Evolutionary conservation across 2,113 vertebrate species (phyloP).

Genomic region (Gulo gulo): DNA sequence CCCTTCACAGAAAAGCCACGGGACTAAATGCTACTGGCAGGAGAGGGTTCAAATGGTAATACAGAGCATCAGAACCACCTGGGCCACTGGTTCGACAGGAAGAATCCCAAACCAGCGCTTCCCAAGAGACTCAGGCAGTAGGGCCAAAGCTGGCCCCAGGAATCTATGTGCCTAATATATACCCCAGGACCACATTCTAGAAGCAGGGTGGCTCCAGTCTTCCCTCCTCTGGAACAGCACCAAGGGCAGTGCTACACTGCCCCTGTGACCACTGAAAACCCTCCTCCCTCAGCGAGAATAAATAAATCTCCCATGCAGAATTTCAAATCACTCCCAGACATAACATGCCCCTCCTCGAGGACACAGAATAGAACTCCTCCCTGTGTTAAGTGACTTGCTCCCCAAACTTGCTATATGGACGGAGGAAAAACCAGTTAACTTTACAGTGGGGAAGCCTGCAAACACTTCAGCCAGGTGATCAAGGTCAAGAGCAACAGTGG

Average conservation of each 20-base stretch:
- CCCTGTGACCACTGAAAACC: background rate
- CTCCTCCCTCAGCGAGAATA: rapidly evolving
- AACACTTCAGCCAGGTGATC: background rate
- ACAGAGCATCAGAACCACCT: background rate
- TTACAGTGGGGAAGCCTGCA: background rate
- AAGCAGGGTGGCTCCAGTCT: background rate
- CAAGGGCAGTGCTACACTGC: background rate
- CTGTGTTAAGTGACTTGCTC: background rate
- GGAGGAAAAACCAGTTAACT: background rate
- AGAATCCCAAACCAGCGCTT: background rate
- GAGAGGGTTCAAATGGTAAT: background rate
- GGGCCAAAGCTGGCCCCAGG: background rate
- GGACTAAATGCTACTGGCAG: background rate
- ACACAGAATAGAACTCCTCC: background rate
- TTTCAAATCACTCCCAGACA: background rate
- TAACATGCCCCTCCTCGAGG: background rate
- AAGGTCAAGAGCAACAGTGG: background rate
- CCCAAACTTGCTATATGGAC: background rate
- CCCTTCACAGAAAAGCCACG: background rate
- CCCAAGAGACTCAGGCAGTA: background rate
- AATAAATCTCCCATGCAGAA: background rate
- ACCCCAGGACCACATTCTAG: background rate
- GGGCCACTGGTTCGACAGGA: background rate
- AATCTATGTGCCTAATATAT: background rate
- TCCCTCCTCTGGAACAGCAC: background rate